Base-by-base conservation (phyloP, 2,113 vertebrate species). In the Carlito syrichta region DNA sequence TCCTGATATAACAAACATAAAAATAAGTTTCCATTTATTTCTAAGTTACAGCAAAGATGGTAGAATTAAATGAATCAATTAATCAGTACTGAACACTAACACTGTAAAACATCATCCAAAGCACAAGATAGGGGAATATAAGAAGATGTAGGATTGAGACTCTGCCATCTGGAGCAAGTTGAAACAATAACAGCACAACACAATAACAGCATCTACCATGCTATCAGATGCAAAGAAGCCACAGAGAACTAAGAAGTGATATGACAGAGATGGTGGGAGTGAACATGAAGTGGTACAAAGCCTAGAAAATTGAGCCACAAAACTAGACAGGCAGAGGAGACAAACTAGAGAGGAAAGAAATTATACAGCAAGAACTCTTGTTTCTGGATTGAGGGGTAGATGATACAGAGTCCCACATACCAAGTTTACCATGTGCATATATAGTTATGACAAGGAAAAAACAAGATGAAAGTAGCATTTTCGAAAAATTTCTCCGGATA, bases 1-100 rank as follows among this genome's bases (percentile, higher is more conserved):
- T 82, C 48, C 68, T 81, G 52, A 94, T 52, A 69, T 92, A 69
- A 96, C 48, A 90, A 87, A 62, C 74, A 56, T 38, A 85, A 96
- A 78, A 96, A 60, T 45, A 93, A 20, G 23, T 12, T 84, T 86
- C 89, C 45, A 48, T 43, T 81, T 71, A 86, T 89, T 92, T 91
- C 71, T 63, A 62, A 91, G 38, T 87, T 91, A 58, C 2, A 71
- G 32, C 43, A 93, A 86, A 22, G 81, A 52, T 83, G 5, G 12
- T n/a, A 35, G 50, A 25, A 50, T 35, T 52, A 52, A 45, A 35
- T 88, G n/a, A 85, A 81, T 76, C 54, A 48, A 76, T 77, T 32
- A 74, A 10, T 56, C 90, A 71, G 16, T 96, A 69, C 52, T 43
- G 12, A 91, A 84, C 20, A 96, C 40, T 58, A 88, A 68, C 56